These are phyloP conservation scores for Dryomyza anilis DNA, from an alignment of 2,888 invertebrate genomes.

Conservation along the genomic window DNA sequence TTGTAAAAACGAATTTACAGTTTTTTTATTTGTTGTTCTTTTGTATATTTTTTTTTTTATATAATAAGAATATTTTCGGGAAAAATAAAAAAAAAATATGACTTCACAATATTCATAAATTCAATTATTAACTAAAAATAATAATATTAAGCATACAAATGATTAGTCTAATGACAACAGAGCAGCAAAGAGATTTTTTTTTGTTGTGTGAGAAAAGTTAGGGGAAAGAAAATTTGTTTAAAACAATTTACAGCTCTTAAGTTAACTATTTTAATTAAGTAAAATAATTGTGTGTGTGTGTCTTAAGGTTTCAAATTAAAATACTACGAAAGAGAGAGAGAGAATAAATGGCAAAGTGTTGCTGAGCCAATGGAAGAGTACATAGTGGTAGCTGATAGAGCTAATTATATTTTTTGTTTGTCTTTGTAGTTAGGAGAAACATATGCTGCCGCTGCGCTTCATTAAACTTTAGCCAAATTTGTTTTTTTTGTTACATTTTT, in stretches of 20 bases:
- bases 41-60: constrained; percentile 11
- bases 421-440: not conserved
- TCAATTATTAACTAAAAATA: constrained; percentile 4
- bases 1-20: constrained; percentile 8
- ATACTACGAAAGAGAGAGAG: too few relatives aligned
- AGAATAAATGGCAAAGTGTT: too few relatives aligned
- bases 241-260: too few relatives aligned
- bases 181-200: constrained; percentile 2
- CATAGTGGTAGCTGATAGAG: too few relatives aligned
- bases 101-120: constrained; percentile 10
- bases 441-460: not conserved
- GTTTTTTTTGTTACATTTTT: too few relatives aligned
- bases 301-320: too few relatives aligned
- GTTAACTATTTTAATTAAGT: too few relatives aligned
- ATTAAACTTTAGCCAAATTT: not conserved
- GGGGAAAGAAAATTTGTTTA: too few relatives aligned
- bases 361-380: too few relatives aligned
- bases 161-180: not conserved
- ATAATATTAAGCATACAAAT: not conserved
- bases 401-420: too few relatives aligned
- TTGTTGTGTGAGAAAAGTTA: too few relatives aligned
- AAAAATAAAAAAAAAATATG: constrained; percentile 7
- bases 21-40: constrained; percentile 2
- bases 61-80: constrained; percentile 7
- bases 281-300: too few relatives aligned